Evolutionary conservation across 1,140 invertebrate species (phyloP), one percentile per base, ranked within the genome.

Genomic region (Cydia splendana): DNA sequence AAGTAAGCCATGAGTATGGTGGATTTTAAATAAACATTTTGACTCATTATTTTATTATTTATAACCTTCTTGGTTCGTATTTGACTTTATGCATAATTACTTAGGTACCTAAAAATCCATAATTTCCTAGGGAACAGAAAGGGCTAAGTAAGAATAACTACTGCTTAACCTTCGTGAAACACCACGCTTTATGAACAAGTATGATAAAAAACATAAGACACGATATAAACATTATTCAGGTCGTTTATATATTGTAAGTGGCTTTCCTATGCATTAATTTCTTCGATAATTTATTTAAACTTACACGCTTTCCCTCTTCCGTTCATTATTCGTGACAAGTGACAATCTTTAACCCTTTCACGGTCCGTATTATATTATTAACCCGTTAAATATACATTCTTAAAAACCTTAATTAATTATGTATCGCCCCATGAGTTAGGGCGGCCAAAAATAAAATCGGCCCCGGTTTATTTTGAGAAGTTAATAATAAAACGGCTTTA

Each of bases 281-380:
- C 45, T 71, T 65, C 30, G 28, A 81, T 86, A 81, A 82, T 82
- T 84, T 85, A 88, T 87, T 88, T 82, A 89, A 76, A 78, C 76
- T 78, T 79, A 88, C 88, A 88, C 82, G 85, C 62, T 88, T 88
- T 83, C 75, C 78, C 88, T 88, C 83, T 89, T 79, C 81, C 81
- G 83, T 75, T 79, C 78, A 80, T 87, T 84, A 86, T 87, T 83
- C 79, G 75, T 85, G 86, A 89, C 85, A 88, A 87, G 78, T 89
- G 87, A 88, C 85, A 88, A 85, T 89, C 86, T 91, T 88, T 81
- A 82, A 87, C 87, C 88, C 89, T 90, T 89, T 88, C 78, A 80
- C 81, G 75, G 84, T 78, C 83, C 85, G 82, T 79, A 77, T 83
- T 88, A 81, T 87, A 90, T 88, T 83, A 88, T 88, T 86, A 84